These are phyloP conservation scores for Dendroctonus ponderosae DNA, from an alignment of 1,140 invertebrate species.

Conservation along the genomic window DNA sequence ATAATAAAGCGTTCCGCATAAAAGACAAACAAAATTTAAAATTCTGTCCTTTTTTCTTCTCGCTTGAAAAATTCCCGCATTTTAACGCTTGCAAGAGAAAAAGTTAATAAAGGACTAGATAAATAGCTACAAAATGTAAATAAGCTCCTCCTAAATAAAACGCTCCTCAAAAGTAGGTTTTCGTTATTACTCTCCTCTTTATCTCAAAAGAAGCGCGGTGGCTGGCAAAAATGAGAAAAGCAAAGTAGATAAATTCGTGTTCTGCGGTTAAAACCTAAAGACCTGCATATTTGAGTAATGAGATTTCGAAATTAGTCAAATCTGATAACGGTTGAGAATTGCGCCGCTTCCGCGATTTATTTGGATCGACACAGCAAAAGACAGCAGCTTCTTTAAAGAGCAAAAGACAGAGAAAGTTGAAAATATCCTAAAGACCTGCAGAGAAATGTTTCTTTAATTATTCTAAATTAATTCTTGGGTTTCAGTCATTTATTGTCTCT, in stretches of 20 bases:
- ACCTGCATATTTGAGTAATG: background rate
- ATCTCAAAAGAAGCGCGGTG: background rate
- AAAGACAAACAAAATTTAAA: constrained; percentile 1
- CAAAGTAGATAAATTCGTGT: constrained; percentile 1
- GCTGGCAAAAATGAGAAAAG: background rate
- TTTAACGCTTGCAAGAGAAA: constrained; percentile 3
- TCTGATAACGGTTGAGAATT: too few relatives aligned
- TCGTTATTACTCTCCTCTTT: constrained; percentile 1
- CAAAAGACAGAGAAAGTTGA: too few relatives aligned
- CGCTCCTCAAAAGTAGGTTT: constrained; percentile 5
- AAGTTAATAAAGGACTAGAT: constrained; percentile 8
- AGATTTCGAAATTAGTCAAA: too few relatives aligned
- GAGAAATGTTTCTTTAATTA: too few relatives aligned
- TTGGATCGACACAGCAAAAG: too few relatives aligned
- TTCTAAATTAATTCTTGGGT: too few relatives aligned
- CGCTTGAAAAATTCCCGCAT: background rate
- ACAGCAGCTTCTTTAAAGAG: too few relatives aligned
- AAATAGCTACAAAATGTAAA: constrained; percentile 12
- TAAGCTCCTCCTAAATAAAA: constrained; percentile 7
- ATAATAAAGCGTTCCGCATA: too few relatives aligned
- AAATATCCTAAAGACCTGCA: too few relatives aligned
- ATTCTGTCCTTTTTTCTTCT: background rate
- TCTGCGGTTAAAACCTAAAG: background rate
- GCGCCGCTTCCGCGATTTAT: too few relatives aligned
- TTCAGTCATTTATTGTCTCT: too few relatives aligned